These are phyloP conservation scores for Sesamia inferens DNA, from an alignment of 2,888 invertebrate genomes.

Conservation along the genomic window DNA sequence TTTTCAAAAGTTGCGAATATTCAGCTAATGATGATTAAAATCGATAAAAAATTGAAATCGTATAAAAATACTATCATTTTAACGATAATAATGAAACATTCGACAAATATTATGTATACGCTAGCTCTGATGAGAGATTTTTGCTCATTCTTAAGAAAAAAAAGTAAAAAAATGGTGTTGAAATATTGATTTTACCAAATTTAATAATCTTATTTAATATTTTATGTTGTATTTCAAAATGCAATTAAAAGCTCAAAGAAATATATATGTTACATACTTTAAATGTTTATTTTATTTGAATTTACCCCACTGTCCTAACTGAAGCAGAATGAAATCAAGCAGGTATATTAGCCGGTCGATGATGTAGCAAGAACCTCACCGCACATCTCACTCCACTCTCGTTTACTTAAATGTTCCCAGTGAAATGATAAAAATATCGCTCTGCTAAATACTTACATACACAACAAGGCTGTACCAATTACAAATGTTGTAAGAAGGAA, in stretches of 20 bases:
- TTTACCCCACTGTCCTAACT: constrained; percentile 24
- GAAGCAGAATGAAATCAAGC: constrained; percentile 6
- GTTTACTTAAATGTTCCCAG: too few species aligned
- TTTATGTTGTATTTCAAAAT: constrained; percentile 95
- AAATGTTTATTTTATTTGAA: constrained; percentile 85
- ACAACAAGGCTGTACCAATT: background rate
- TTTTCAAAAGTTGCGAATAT: constrained; percentile 66
- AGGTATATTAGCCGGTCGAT: background rate
- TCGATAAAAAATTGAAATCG: constrained; percentile 76
- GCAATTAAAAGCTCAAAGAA: constrained; percentile 96
- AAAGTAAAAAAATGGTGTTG: constrained; percentile 87
- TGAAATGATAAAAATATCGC: too few species aligned
- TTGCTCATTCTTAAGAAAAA: constrained; percentile 91
- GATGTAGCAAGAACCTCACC: too few species aligned
- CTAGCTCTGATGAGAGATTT: constrained; percentile 91
- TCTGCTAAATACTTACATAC: constrained; percentile 10
- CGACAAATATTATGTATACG: constrained; percentile 94
- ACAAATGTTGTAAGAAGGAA: background rate
- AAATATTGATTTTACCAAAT: constrained; percentile 94
- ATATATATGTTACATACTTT: constrained; percentile 95
- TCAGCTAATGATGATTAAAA: constrained; percentile 73
- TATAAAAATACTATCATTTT: constrained; percentile 90
- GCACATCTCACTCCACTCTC: too few species aligned
- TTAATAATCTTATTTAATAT: constrained; percentile 94
- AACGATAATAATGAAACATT: constrained; percentile 90